A percentile compares a stretch with the other conserved stretches of the same genome.
phyloP scores from a whole-genome alignment of 1,140 invertebrate genomes.

The Drosophila parvula region DNA sequence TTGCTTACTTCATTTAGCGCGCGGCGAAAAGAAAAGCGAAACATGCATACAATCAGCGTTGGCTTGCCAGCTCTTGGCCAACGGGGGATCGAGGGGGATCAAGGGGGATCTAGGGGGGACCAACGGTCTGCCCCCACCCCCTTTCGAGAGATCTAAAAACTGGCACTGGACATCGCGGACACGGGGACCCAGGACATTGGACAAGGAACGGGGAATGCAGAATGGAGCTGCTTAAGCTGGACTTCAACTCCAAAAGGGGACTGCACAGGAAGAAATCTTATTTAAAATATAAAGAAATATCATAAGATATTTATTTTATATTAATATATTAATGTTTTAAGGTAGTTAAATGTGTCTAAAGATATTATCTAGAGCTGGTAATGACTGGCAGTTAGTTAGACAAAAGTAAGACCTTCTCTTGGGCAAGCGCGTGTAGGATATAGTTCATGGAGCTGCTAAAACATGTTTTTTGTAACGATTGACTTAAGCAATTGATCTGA shows the following conservation, averaged over 20 bases:
- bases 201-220: conserved; percentile 46
- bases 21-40: conserved; percentile 81
- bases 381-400: not conserved
- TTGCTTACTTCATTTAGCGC: conserved; percentile 83
- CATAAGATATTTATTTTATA: no score
- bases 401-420: not conserved
- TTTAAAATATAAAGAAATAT: no score
- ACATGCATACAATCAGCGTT: conserved; percentile 79
- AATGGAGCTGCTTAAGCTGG: conserved; percentile 55
- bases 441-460: not conserved
- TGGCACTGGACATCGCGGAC: conserved; percentile 19
- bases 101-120: not conserved
- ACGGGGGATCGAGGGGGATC: not conserved
- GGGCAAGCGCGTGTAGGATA: accelerated
- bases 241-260: conserved; percentile 22
- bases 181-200: conserved; percentile 5
- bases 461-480: not conserved
- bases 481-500: not conserved
- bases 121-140: not conserved
- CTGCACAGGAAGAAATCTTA: conserved; percentile 1
- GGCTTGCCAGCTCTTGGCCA: conserved; percentile 30
- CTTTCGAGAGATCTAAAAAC: conserved; percentile 8
- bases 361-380: not conserved
- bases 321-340: not conserved
- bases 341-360: not conserved